Evolutionary conservation across 2,888 invertebrate species (phyloP).

Genomic region (Tetramorium bicarinatum): DNA sequence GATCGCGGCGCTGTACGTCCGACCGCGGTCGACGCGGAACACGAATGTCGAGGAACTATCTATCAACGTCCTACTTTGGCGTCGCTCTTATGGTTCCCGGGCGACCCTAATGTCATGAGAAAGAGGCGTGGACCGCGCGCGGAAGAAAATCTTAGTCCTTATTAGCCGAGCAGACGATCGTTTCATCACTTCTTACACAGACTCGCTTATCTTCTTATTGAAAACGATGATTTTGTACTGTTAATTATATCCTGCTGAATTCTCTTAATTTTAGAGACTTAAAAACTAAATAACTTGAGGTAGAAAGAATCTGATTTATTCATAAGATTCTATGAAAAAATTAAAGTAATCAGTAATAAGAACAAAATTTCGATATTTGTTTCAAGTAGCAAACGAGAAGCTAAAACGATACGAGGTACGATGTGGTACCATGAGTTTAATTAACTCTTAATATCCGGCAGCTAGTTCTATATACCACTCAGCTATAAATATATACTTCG

Average conservation of each 20-base stretch:
- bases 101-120: constrained; percentile 74
- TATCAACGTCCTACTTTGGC: constrained; percentile 62
- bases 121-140: constrained; percentile 67
- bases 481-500: constrained; percentile 33
- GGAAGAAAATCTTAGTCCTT: constrained; percentile 55
- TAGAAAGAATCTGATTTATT: constrained; percentile 37
- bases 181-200: constrained; percentile 28
- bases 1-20: constrained; percentile 32
- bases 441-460: neutral
- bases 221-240: constrained; percentile 3
- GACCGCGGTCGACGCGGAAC: constrained; percentile 32
- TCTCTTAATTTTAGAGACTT: constrained; percentile 2
- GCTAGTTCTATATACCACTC: neutral
- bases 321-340: constrained; percentile 60
- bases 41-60: constrained; percentile 63
- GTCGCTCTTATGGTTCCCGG: constrained; percentile 51
- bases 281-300: constrained; percentile 31
- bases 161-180: constrained; percentile 37
- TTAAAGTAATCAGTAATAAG: constrained; percentile 49
- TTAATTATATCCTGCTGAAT: constrained; percentile 6
- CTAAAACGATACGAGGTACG: neutral
- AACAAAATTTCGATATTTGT: constrained; percentile 7
- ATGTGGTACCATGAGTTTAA: constrained; percentile 12
- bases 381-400: constrained; percentile 15
- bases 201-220: constrained; percentile 12